These are phyloP conservation scores for Doryteuthis pealeii DNA, from an alignment of 1,140 invertebrate genomes.

Conservation along the genomic window DNA sequence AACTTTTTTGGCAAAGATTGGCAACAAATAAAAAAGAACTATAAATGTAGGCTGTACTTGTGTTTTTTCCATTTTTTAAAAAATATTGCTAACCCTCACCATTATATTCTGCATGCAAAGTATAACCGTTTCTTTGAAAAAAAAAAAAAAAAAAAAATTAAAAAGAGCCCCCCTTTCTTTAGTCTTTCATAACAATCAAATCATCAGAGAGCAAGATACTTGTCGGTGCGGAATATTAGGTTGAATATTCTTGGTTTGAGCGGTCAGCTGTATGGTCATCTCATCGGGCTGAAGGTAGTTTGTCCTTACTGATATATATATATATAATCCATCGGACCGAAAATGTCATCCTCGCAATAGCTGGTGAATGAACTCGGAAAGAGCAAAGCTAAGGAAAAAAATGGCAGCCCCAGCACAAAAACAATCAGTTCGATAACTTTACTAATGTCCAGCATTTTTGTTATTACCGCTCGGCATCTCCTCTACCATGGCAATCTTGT, in stretches of 20 bases:
- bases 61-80: no score
- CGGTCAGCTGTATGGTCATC: conserved; percentile 48
- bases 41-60: no score
- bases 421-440: conserved; percentile 63
- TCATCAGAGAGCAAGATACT: background rate
- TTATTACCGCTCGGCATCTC: conserved; percentile 62
- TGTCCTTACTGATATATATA: conserved; percentile 30
- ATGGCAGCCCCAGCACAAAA: conserved; percentile 64
- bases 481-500: conserved; percentile 61
- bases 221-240: conserved; percentile 21
- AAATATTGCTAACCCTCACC: no score
- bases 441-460: conserved; percentile 62
- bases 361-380: conserved; percentile 61
- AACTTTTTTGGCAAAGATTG: no score
- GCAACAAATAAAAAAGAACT: no score
- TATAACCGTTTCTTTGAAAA: no score
- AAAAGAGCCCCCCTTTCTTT: background rate
- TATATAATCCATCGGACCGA: conserved; percentile 26
- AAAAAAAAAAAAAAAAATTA: no score
- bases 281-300: conserved; percentile 45
- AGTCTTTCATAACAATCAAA: background rate
- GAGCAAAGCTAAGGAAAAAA: conserved; percentile 61
- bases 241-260: conserved; percentile 52
- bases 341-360: conserved; percentile 58
- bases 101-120: no score